phyloP scores from a whole-genome alignment of 2,888 invertebrate species.

The Carcina quercana region DNA sequence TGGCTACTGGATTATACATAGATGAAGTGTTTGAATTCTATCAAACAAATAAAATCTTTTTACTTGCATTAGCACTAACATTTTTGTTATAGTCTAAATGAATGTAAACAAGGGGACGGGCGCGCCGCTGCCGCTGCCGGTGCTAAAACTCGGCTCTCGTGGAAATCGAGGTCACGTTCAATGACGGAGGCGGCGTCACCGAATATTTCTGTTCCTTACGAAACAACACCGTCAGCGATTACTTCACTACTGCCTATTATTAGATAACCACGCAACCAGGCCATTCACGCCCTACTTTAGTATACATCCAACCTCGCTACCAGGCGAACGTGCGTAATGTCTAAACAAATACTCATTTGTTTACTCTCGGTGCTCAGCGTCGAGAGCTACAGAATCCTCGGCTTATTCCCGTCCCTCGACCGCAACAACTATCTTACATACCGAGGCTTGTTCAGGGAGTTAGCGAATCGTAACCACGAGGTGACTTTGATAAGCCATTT shows the following conservation, averaged over 20 bases:
- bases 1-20: too few species aligned
- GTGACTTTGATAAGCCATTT: constrained; percentile 72
- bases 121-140: too few species aligned
- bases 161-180: constrained; percentile 57
- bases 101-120: too few species aligned
- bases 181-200: constrained; percentile 41
- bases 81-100: too few species aligned
- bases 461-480: constrained; percentile 67
- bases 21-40: too few species aligned
- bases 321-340: constrained; percentile 57
- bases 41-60: too few species aligned
- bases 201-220: constrained; percentile 63
- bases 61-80: too few species aligned
- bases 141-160: constrained; percentile 30
- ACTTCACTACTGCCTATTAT: constrained; percentile 70
- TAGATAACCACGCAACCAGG: constrained; percentile 54
- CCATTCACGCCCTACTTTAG: constrained; percentile 60
- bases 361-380: constrained; percentile 41
- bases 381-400: constrained; percentile 63
- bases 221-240: constrained; percentile 58
- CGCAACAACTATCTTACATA: constrained; percentile 69
- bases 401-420: constrained; percentile 68
- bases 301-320: constrained; percentile 47
- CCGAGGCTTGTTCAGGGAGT: constrained; percentile 60
- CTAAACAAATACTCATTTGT: constrained; percentile 36